phyloP scores from a whole-genome alignment of 2,113 vertebrate species.

The Microcebus tavaratra region DNA sequence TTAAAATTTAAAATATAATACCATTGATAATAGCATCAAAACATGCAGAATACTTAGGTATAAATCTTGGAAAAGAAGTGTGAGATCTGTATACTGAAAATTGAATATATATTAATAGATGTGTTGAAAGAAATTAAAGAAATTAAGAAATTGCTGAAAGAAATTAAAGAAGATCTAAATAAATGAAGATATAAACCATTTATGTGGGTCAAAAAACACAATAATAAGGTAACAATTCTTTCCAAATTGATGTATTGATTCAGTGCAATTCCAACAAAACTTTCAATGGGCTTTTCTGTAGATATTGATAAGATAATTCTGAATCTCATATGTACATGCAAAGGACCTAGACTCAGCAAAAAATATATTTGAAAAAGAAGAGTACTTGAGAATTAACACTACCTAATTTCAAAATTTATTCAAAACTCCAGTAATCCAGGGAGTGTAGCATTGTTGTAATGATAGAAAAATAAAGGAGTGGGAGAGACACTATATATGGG shows the following conservation, averaged over 20 bases:
- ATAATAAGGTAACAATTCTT: neutral
- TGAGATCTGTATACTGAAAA: neutral
- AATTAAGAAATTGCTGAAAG: neutral
- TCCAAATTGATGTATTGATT: neutral
- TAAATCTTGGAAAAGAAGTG: neutral
- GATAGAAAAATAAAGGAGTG: neutral
- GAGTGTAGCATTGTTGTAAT: neutral
- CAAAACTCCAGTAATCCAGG: neutral
- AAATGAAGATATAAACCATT: neutral
- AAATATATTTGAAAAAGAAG: neutral
- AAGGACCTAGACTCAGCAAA: neutral
- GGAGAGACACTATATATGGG: fast-evolving
- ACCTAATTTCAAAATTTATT: neutral
- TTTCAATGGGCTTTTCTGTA: neutral
- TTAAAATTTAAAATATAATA: neutral
- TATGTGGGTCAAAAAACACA: neutral
- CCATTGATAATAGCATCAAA: neutral
- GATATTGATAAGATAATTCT: neutral
- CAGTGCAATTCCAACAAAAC: neutral
- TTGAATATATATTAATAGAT: neutral
- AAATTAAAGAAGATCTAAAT: neutral
- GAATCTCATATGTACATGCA: neutral
- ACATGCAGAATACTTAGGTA: neutral
- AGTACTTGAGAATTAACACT: neutral
- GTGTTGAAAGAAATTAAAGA: neutral